Evolutionary conservation across 2,113 vertebrate species (phyloP), one percentile per base, ranked within the genome.

Genomic region (human (Homo sapiens)): DNA sequence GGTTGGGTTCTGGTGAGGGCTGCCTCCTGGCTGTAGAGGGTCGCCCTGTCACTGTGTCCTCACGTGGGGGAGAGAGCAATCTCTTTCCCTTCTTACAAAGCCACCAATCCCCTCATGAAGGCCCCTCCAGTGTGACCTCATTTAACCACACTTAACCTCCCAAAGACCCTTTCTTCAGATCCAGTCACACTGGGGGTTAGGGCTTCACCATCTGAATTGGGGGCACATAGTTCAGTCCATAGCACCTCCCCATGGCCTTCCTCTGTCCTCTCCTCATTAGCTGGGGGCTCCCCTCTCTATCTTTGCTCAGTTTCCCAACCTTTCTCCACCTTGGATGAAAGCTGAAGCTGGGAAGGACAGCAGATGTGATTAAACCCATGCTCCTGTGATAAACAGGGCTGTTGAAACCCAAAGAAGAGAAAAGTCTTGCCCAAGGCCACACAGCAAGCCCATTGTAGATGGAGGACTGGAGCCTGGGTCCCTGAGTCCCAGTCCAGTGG

Each of bases 171-270:
- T 0, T 79, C 38, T 93, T 50, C 52, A 59, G 52, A 45, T 22
- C 30, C 1, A 40, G 79, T 57, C 57, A 13, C 0, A 0, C 0
- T n/a, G 17, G 68, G 8, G 7, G 6, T 66, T 50, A 48, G 40
- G 59, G 27, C 17, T 66, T 66, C 10, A 76, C n/a, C 30, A 3
- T 25, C 1, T 25, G 25, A 81, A 12, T 40, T 4, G 3, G n/a
- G 38, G 23, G 12, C 23, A 11, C 32, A 43, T 16, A 59, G 0
- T 64, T 66, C 38, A 52, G 1, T 52, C 38, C 32, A 13, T 9
- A 48, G 35, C 4, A 50, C 55, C 32, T 76, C 61, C 72, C 50
- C 14, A 4, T 52, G 68, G 32, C 68, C 80, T 87, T 52, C 66
- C 23, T 50, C 2, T 55, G 18, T 30, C 22, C 8, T 6, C 43